A percentile compares a stretch with the other conserved stretches of the same genome.
phyloP scores from a whole-genome alignment of 2,113 vertebrate species.

The Rhipidura dahli region DNA sequence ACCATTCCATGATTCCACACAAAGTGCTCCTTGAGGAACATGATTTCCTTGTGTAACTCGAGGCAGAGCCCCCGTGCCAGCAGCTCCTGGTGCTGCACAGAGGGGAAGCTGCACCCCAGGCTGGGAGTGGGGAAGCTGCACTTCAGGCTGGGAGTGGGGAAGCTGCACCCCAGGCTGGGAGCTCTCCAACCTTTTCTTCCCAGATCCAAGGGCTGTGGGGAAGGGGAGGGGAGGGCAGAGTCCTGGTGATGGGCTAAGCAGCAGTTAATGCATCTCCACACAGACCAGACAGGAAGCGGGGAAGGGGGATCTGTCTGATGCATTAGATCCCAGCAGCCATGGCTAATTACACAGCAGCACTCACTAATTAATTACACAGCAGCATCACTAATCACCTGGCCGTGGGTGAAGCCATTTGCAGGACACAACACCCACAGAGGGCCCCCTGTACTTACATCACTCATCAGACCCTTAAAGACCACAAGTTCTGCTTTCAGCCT shows the following conservation, averaged over 20 bases:
- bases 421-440: constrained; percentile 26
- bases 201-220: neutral
- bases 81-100: neutral
- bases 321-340: constrained; percentile 68
- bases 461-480: constrained; percentile 98
- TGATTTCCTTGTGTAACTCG: rapidly evolving
- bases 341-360: neutral
- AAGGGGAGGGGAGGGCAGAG: constrained; percentile 28
- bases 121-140: too few relatives aligned
- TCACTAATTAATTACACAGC: constrained; percentile 72
- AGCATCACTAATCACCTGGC: constrained; percentile 49
- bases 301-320: constrained; percentile 58
- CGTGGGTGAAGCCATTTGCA: constrained; percentile 62
- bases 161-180: too few relatives aligned
- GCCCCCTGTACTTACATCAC: constrained; percentile 85
- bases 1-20: rapidly evolving
- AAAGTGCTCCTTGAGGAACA: neutral
- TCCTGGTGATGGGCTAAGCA: constrained; percentile 63
- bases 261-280: constrained; percentile 77
- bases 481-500: constrained; percentile 93
- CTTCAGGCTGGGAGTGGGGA: too few relatives aligned
- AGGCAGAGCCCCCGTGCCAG: neutral
- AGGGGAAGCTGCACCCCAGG: neutral
- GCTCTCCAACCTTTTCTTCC: neutral
- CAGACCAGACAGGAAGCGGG: constrained; percentile 66